Evolutionary conservation across 2,888 invertebrate species (phyloP), one percentile per base, ranked within the genome.

Genomic region (Odontocolon sp.): DNA sequence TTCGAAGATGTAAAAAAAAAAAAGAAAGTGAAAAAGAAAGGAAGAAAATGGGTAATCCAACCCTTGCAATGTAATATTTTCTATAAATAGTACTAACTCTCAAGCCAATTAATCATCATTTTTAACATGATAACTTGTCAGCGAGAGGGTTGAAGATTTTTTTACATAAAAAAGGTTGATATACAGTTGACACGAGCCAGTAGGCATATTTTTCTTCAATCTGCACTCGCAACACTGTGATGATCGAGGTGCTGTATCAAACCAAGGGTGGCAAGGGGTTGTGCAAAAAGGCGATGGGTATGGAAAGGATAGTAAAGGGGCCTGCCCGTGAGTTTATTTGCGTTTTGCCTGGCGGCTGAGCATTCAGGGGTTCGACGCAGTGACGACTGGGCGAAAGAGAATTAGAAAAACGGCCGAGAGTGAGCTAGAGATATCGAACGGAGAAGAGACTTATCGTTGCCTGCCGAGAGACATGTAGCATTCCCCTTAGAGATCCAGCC

Each of bases 331-430:
- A 78, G 85, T 89, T 87, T 89, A 89, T 90, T 89, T 89, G 87
- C 88, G 85, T 87, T 89, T 87, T 87, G 89, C 89, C 89, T 86
- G 83, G 77, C 87, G 89, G 88, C 89, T 88, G 88, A 87, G 85
- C 87, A 88, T 83, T 85, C 83, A 85, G 77, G 85, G 88, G 86
- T 86, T 87, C 80, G 75, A 64, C 38, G 67, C 68, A 59, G 71
- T 77, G 74, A 47, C 69, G 69, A 47, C 52, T 70, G 78, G 70
- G 61, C n/a, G 57, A 50, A 64, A 61, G 78, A 78, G 74, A 81
- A 78, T 81, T 80, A 80, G 82, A 86, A 82, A 80, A 71, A 73
- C 38, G 26, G 28, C 50, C 16, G 8, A 21, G 42, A 73, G 36
- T 36, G 77, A 68, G 57, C 14, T 21, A 26, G 47, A 70, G 16